Conservation (phyloP, 2,888 invertebrate genomes). For the Synergus gifuensis region DNA sequence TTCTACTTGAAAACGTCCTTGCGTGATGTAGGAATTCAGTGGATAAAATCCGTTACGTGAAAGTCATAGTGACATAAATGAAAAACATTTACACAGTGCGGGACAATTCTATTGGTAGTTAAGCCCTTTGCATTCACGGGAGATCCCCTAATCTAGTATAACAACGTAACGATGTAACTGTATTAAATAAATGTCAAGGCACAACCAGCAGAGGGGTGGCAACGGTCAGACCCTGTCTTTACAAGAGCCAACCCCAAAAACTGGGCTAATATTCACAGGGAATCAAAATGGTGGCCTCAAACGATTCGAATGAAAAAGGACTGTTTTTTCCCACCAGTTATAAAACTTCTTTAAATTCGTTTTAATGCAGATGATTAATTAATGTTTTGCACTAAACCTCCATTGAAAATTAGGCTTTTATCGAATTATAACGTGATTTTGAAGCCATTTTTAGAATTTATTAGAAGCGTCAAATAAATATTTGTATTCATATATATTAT, state of each 20-base stretch:
- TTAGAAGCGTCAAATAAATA: no score
- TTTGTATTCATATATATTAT: no score
- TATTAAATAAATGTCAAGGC: conserved; percentile 73
- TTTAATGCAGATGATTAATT: neutral
- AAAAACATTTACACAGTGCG: conserved; percentile 62
- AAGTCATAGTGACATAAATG: conserved; percentile 39
- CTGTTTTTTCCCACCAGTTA: neutral
- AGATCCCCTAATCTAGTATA: conserved; percentile 71
- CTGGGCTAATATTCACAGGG: conserved; percentile 66
- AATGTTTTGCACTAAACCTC: neutral
- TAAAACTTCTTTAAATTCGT: neutral
- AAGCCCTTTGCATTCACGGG: conserved; percentile 64
- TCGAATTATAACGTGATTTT: no score
- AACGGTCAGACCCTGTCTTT: conserved; percentile 56
- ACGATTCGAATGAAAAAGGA: conserved; percentile 39
- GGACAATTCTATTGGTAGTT: conserved; percentile 73
- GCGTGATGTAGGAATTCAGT: conserved; percentile 26
- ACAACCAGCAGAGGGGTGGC: conserved; percentile 61
- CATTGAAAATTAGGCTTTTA: neutral
- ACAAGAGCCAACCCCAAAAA: conserved; percentile 69
- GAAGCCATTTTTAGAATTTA: no score
- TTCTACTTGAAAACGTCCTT: conserved; percentile 38
- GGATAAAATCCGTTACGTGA: conserved; percentile 38
- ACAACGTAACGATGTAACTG: conserved; percentile 73
- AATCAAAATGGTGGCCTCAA: conserved; percentile 69